Evolutionary conservation across 2,888 invertebrate species (phyloP).

Genomic region (Drosophila incognita): DNA sequence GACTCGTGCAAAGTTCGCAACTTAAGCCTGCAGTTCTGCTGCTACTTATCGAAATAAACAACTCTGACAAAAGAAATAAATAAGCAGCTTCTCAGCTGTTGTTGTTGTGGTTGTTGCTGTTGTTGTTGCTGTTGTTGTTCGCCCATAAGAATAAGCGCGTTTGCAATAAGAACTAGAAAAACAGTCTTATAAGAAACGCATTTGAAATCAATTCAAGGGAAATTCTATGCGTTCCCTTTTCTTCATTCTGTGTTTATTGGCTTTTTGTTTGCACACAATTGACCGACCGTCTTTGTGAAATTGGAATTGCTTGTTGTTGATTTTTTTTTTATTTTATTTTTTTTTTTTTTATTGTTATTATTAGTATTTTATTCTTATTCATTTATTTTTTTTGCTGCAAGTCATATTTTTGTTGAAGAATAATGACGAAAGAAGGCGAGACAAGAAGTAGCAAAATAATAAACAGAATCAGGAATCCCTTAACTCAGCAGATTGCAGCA

Average conservation of each 20-base stretch:
- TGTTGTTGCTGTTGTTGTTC: conserved; percentile 7
- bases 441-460: not conserved
- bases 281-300: conserved; percentile 38
- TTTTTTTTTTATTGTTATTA: conserved; percentile 9
- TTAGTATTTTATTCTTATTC: conserved; percentile 3
- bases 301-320: conserved; percentile 35
- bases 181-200: conserved; percentile 45
- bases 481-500: conserved; percentile 26
- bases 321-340: no score
- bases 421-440: conserved; percentile 29
- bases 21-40: not conserved
- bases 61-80: conserved; percentile 14
- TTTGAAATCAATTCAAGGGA: conserved; percentile 58
- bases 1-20: not conserved
- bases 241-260: not conserved
- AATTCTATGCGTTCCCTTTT: conserved; percentile 38
- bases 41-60: conserved; percentile 24
- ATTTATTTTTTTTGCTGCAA: not conserved
- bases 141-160: conserved; percentile 1
- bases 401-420: conserved; percentile 37
- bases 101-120: not conserved
- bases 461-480: conserved; percentile 25
- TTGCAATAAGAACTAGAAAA: conserved; percentile 10
- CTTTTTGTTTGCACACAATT: conserved; percentile 18
- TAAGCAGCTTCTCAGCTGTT: conserved; percentile 27